These are phyloP conservation scores for Tichodroma muraria DNA, from an alignment of 2,113 vertebrate genomes.

Conservation along the genomic window DNA sequence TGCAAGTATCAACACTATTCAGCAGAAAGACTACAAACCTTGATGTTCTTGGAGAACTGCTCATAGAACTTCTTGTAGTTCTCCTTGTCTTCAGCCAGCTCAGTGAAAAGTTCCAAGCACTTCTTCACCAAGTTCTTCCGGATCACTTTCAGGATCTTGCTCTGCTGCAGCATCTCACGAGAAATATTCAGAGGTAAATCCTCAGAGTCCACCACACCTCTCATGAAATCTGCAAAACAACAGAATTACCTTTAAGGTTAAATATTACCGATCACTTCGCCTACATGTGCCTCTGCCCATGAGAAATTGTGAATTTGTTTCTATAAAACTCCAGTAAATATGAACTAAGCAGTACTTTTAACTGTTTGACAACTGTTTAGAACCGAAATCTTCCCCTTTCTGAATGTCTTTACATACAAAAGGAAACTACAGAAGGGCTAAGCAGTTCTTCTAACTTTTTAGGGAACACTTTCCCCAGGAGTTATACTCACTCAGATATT, in stretches of 20 bases:
- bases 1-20: rapidly evolving
- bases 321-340: rapidly evolving
- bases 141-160: constrained; percentile 97
- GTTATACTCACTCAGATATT: constrained; percentile 88
- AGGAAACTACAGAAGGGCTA: rapidly evolving
- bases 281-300: rapidly evolving
- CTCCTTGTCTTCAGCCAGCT: constrained; percentile 91
- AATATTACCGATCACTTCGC: rapidly evolving
- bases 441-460: rapidly evolving
- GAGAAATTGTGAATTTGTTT: rapidly evolving
- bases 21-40: constrained; percentile 67
- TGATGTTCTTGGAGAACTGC: constrained; percentile 97
- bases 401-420: rapidly evolving
- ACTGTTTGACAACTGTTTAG: background rate
- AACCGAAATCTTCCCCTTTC: rapidly evolving
- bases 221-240: constrained; percentile 79
- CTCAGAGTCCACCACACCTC: constrained; percentile 95
- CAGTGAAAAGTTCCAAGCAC: constrained; percentile 91
- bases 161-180: constrained; percentile 96
- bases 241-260: background rate
- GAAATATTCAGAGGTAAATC: constrained; percentile 96
- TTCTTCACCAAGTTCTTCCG: constrained; percentile 98
- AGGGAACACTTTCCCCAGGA: rapidly evolving
- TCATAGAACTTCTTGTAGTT: constrained; percentile 97
- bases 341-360: rapidly evolving